phyloP scores from a whole-genome alignment of 1,140 invertebrate species.

The Pseudachorutes palmiensis region DNA sequence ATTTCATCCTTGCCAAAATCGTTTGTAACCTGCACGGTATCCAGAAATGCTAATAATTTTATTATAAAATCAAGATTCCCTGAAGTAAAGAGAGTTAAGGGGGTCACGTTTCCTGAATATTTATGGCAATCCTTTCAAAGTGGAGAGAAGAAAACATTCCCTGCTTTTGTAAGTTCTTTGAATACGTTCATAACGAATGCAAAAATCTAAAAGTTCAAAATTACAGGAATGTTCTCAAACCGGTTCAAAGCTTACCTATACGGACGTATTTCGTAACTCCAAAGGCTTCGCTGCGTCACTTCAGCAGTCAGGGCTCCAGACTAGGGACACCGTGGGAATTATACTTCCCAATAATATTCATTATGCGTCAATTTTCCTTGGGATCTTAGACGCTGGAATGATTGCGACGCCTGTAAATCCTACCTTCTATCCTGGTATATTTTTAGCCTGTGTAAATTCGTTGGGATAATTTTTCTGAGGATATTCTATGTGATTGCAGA shows the following conservation, averaged over 20 bases:
- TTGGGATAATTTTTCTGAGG: background rate
- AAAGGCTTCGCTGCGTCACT: slow-evolving; percentile 25
- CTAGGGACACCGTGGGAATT: slow-evolving; percentile 19
- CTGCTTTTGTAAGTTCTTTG: background rate
- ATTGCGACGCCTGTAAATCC: background rate
- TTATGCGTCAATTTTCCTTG: slow-evolving; percentile 1
- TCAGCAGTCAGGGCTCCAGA: slow-evolving; percentile 20
- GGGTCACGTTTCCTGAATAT: background rate
- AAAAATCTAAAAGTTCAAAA: background rate
- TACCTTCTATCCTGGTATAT: background rate
- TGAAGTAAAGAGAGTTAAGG: background rate
- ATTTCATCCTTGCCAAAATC: too few relatives aligned
- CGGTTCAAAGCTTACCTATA: slow-evolving; percentile 24
- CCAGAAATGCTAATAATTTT: too few relatives aligned
- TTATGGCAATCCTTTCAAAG: background rate
- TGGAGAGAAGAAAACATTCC: background rate
- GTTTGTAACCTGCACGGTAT: too few relatives aligned
- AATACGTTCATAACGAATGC: background rate
- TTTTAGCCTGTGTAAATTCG: background rate
- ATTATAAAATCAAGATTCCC: background rate
- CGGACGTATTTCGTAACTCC: slow-evolving; percentile 18
- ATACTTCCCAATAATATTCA: slow-evolving; percentile 14
- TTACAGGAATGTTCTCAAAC: slow-evolving; percentile 23
- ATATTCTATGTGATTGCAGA: slow-evolving; percentile 46
- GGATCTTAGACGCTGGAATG: background rate